These are phyloP conservation scores for Apoda limacodes DNA, from an alignment of 2,888 invertebrate genomes.

Conservation along the genomic window DNA sequence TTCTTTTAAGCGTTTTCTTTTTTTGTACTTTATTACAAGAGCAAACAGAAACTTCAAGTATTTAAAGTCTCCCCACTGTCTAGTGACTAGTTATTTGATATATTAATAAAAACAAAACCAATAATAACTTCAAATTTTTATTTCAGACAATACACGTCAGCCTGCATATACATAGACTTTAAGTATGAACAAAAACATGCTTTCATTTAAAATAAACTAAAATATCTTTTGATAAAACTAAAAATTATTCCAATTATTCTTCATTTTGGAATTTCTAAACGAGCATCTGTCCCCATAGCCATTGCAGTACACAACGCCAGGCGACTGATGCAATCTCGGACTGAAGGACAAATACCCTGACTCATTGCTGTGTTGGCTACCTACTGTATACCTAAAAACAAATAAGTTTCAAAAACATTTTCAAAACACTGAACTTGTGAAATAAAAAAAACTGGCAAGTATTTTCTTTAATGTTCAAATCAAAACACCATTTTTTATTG, in stretches of 20 bases:
- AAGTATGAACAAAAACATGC: conserved; percentile 4
- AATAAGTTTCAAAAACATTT: too few species aligned
- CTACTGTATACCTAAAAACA: conserved; percentile 32
- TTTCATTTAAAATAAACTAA: conserved; percentile 15
- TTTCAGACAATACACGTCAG: too few species aligned
- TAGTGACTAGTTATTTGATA: background rate
- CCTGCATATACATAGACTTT: background rate
- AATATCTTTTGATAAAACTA: conserved; percentile 19
- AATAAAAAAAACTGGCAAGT: too few species aligned
- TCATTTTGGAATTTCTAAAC: conserved; percentile 29
- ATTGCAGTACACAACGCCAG: conserved; percentile 31
- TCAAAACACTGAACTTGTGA: too few species aligned
- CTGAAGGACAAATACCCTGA: conserved; percentile 40
- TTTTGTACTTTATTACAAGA: too few species aligned
- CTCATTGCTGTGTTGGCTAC: conserved; percentile 31
- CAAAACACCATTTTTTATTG: too few species aligned
- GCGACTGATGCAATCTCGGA: conserved; percentile 23
- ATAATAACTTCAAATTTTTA: conserved; percentile 7
- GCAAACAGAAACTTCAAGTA: too few species aligned
- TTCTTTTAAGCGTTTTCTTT: too few species aligned
- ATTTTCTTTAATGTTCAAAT: too few species aligned
- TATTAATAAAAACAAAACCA: background rate
- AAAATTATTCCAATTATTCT: conserved; percentile 22
- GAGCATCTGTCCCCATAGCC: conserved; percentile 32
- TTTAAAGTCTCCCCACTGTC: too few species aligned